These are phyloP conservation scores for Cheirogaleus medius DNA, from an alignment of 2,113 vertebrate species.

Conservation along the genomic window DNA sequence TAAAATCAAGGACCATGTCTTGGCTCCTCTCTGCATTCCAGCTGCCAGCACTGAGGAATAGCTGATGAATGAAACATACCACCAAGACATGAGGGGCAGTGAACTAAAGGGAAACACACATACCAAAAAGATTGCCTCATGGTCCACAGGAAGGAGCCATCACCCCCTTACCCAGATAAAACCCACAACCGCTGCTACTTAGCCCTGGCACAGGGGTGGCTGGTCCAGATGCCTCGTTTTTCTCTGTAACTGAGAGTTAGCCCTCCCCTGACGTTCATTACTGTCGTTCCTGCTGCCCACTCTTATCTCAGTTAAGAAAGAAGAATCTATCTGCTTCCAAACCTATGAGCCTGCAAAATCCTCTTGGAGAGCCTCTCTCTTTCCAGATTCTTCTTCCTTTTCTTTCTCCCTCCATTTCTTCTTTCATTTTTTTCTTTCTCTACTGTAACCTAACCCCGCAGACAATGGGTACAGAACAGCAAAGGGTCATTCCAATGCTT, in stretches of 20 bases:
- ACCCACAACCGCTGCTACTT: too few relatives aligned
- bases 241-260: neutral
- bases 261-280: neutral
- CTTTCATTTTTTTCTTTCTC: neutral
- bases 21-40: neutral
- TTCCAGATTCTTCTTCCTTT: neutral
- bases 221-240: neutral
- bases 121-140: neutral
- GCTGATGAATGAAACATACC: neutral
- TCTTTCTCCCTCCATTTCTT: neutral
- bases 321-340: neutral
- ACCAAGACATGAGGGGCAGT: neutral
- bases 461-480: neutral
- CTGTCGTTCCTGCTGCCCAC: neutral
- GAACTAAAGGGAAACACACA: neutral
- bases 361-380: neutral
- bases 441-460: neutral
- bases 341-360: neutral
- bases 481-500: neutral
- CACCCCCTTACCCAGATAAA: neutral
- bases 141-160: neutral
- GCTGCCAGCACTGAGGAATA: neutral
- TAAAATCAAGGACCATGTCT: neutral
- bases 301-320: neutral
- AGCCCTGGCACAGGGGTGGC: neutral